A percentile compares a stretch with the other conserved stretches of the same genome.
These are phyloP conservation scores for Candidula unifasciata DNA, from an alignment of 2,888 invertebrate species.

Conservation along the genomic window DNA sequence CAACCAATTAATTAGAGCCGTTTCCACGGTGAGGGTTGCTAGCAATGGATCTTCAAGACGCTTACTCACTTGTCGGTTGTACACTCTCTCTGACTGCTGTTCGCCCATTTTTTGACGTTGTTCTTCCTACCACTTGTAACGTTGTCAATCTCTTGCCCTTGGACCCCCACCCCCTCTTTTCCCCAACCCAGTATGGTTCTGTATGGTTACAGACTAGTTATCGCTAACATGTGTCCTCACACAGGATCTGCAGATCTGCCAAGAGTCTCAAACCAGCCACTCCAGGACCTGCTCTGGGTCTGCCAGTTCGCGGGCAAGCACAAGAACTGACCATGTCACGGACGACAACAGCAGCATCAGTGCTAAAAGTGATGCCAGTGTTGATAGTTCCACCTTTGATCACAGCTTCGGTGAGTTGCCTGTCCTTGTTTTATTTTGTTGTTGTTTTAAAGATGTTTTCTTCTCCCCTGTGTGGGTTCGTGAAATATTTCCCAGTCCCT, in stretches of 20 bases:
- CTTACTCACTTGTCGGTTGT: too few species aligned
- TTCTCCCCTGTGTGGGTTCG: neutral
- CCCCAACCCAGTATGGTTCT: too few species aligned
- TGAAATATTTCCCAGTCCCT: too few species aligned
- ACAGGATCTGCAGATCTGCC: conserved; percentile 68
- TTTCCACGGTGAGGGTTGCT: too few species aligned
- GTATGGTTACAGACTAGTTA: too few species aligned
- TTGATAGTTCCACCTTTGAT: conserved; percentile 70
- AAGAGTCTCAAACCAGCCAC: conserved; percentile 67
- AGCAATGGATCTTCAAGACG: too few species aligned
- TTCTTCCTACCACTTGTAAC: too few species aligned
- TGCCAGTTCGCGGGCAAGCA: conserved; percentile 68
- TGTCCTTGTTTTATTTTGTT: neutral
- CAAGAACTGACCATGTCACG: conserved; percentile 67
- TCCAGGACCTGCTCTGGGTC: conserved; percentile 67
- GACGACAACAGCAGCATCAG: conserved; percentile 73
- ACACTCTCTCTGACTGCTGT: too few species aligned
- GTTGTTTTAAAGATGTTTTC: neutral
- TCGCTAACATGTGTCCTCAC: neutral
- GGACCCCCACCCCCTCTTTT: too few species aligned
- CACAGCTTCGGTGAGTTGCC: conserved; percentile 68
- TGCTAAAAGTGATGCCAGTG: conserved; percentile 71
- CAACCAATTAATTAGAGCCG: too few species aligned
- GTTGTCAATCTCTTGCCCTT: too few species aligned
- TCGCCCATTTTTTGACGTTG: too few species aligned